phyloP scores from a whole-genome alignment of 1,140 invertebrate species.

The Polypedilum vanderplanki region DNA sequence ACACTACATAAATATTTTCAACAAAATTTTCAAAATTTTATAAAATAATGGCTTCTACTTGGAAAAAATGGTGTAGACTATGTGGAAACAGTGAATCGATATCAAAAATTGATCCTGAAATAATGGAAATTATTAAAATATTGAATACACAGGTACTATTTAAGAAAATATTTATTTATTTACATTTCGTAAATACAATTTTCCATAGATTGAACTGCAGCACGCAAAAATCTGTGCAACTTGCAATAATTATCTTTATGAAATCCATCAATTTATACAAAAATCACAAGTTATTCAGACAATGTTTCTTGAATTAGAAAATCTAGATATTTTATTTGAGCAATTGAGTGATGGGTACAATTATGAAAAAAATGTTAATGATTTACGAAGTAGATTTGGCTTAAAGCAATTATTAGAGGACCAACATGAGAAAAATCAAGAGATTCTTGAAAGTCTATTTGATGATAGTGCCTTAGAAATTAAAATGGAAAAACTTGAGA shows the following conservation, averaged over 20 bases:
- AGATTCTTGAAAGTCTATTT: neutral
- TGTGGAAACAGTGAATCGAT: neutral
- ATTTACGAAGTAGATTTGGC: neutral
- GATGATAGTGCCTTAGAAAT: slow-evolving; percentile 1
- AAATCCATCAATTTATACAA: neutral
- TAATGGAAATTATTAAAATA: neutral
- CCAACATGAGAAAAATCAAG: neutral
- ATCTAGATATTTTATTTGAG: neutral
- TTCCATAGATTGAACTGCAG: neutral
- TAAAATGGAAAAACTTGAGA: neutral
- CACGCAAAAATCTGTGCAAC: neutral
- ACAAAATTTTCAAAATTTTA: neutral
- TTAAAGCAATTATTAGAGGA: neutral
- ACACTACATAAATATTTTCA: too few relatives aligned
- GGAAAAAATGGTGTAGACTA: slow-evolving; percentile 4
- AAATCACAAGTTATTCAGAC: neutral
- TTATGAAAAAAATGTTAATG: neutral
- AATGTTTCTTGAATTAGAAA: neutral
- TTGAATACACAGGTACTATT: neutral
- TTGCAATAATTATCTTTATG: neutral
- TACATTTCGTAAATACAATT: neutral
- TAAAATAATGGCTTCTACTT: neutral
- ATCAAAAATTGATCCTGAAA: neutral
- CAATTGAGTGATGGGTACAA: neutral
- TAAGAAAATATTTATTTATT: neutral